Evolutionary conservation across 2,797 vertebrate genomes (phyloP), one percentile per base, ranked within the genome.

Genomic region (Microcaecilia unicolor): DNA sequence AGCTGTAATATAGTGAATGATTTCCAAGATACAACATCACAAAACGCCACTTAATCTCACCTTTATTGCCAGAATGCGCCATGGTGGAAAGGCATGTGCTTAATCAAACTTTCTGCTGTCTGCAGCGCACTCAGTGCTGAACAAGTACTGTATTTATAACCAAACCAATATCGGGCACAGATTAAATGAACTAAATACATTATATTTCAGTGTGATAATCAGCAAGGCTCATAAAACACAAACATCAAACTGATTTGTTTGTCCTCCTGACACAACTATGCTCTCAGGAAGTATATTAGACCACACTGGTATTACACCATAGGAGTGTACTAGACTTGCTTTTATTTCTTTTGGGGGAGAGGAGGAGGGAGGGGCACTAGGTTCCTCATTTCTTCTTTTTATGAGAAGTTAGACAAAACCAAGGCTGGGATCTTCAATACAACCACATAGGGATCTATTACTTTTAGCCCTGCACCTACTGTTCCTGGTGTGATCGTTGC

Each of bases 1-100:
- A 39, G 39, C 25, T 17, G 43, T 46, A 33, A 45, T 34, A 46
- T 28, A 34, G 21, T 13, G 19, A 6, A 41, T 44, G 19, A 26
- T 32, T 9, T 21, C 24, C 10, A 6, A 22, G 25, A 29, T 17
- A 45, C 26, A 23, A 20, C 23, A 28, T 39, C 17, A 28, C 2
- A 4, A 39, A 55, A 44, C 18, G 14, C 10, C 8, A 21, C 19
- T 35, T 28, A 34, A 24, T 13, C 1, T 0, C 14, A 33, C 8
- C 16, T 12, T 23, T 16, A 42, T 27, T 27, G 11, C n/a, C 26
- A 18, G 37, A 37, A 18, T 18, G 22, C 15, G 8, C 32, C 20
- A 30, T 8, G 13, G 19, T 19, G 44, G 30, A 21, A 25, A 29
- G 44, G 18, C 25, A 12, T 20, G 33, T 21, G 29, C 30, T 47